Evolutionary conservation across 2,113 vertebrate species (phyloP), one percentile per base, ranked within the genome.

Genomic region (Glaucomys volans): DNA sequence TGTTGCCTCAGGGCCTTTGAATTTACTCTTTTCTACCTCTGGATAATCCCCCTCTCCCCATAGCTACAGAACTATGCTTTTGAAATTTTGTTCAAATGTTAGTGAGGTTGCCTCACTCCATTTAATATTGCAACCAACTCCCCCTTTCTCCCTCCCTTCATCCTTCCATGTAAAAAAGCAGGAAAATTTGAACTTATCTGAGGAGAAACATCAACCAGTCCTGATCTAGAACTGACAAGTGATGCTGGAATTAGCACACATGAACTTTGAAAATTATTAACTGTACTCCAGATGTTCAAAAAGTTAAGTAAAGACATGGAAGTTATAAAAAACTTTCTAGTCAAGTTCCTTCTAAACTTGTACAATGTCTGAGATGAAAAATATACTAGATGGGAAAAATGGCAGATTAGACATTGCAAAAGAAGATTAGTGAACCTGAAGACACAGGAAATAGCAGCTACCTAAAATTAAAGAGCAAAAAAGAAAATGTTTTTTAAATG

Each of bases 141-240:
- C 3, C 28, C 42, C 9, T 74, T 2, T 5, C 26, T 3, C 32
- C 11, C 32, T 47, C 37, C 35, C 66, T 72, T 52, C 54, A 81
- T 42, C 12, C 67, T 64, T 59, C 30, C 5, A 64, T 59, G 8
- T 50, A 87, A 95, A 66, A 24, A 85, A 62, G 50, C 8, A 54
- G 72, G 57, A 74, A 88, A 88, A 85, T 47, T 74, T 62, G 35
- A 93, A n/a, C n/a, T 76, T 69, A 95, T 84, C n/a, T 54, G 44
- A 96, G 20, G 22, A 84, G 30, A 91, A 89, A 84, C 8, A 90
- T 54, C 9, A 80, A 50, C 8, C 24, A 67, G 84, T 84, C 22
- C 47, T 54, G 24, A 93, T 26, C 9, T 14, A 93, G 52, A 87
- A 72, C 69, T 93, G 62, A 92, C 11, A 86, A 79, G 28, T 93